Evolutionary conservation across 1,140 invertebrate species (phyloP).

Genomic region (Periplaneta americana): DNA sequence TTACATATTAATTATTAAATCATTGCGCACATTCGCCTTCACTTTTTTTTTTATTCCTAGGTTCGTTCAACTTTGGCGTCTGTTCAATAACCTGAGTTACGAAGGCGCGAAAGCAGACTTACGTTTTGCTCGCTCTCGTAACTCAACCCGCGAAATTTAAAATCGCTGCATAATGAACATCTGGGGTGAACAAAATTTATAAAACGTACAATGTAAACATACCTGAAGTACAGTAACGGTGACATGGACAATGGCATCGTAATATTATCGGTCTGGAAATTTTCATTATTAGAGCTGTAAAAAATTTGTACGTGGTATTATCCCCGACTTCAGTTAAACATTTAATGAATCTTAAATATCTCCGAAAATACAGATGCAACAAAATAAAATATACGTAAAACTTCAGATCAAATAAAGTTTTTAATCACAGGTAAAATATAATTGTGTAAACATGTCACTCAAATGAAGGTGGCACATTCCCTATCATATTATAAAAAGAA

Average conservation of each 20-base stretch:
- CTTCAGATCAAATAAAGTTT: neutral
- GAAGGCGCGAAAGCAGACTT: neutral
- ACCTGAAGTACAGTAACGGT: conserved; percentile 1
- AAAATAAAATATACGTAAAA: neutral
- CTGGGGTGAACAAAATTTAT: neutral
- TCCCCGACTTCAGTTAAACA: neutral
- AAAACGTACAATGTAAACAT: neutral
- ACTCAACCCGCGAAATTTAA: neutral
- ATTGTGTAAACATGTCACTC: neutral
- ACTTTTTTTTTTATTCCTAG: neutral
- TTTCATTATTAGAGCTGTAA: neutral
- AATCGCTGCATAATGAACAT: neutral
- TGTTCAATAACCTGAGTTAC: too few species aligned
- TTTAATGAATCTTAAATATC: neutral
- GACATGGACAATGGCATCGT: neutral
- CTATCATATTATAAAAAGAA: neutral
- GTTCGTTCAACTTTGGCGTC: neutral
- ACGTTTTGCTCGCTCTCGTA: neutral
- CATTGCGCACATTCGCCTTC: neutral
- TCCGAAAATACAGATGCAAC: neutral
- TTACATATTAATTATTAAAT: neutral
- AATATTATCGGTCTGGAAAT: neutral
- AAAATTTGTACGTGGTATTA: neutral
- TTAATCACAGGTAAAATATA: neutral
- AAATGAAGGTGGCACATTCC: neutral